A percentile compares a stretch with the other conserved stretches of the same genome.
These are phyloP conservation scores for Shinisaurus crocodilurus DNA, from an alignment of 2,113 vertebrate genomes.

Conservation along the genomic window DNA sequence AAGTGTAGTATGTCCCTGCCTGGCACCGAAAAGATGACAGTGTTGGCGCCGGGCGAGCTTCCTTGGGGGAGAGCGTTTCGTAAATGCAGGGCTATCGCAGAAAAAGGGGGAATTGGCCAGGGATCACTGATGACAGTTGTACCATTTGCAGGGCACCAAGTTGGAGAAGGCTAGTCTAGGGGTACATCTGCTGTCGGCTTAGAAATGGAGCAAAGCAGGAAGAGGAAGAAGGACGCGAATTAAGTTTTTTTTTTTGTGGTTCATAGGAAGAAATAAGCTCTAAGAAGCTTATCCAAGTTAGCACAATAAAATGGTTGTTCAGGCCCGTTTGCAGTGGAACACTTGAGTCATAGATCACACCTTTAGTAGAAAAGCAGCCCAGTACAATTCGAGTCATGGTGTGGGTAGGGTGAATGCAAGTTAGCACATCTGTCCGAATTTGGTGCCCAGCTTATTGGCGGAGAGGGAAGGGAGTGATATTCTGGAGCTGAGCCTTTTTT, in stretches of 20 bases:
- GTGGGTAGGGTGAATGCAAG: neutral
- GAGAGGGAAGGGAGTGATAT: neutral
- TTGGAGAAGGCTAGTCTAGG: neutral
- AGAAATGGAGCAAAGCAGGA: slow-evolving; percentile 9
- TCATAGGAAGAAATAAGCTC: neutral
- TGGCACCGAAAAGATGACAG: no score
- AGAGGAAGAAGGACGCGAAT: neutral
- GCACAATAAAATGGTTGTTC: neutral
- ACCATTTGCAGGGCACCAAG: slow-evolving; percentile 15
- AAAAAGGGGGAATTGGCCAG: no score
- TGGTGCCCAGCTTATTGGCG: neutral
- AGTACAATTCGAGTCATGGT: neutral
- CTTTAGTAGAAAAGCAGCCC: slow-evolving; percentile 17
- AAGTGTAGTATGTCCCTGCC: no score
- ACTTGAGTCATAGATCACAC: neutral
- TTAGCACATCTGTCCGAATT: neutral
- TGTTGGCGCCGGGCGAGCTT: no score
- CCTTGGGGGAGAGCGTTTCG: no score
- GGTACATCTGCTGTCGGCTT: slow-evolving; percentile 5
- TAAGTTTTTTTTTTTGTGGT: slow-evolving; percentile 31
- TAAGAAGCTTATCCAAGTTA: neutral
- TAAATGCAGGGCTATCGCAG: no score
- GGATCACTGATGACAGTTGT: no score
- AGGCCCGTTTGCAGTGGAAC: neutral
- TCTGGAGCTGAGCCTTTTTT: neutral